Conservation (phyloP, 2,888 invertebrate species). For the Ichneumoninae sp. region DNA sequence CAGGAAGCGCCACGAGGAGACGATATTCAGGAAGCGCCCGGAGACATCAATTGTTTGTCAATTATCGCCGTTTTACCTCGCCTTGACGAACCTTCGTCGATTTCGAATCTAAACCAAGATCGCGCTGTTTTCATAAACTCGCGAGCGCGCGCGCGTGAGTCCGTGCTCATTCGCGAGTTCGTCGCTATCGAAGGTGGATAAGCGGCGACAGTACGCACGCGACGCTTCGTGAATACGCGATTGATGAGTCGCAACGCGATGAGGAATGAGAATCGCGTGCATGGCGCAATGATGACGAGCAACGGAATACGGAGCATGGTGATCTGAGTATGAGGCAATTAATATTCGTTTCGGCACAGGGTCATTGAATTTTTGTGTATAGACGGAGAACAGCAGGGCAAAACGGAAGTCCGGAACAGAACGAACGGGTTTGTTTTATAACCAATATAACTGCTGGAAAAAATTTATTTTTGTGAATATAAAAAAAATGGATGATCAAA, state of each 20-base stretch:
- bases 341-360: constrained; percentile 34
- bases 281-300: constrained; percentile 61
- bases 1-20: constrained; percentile 1
- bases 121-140: constrained; percentile 36
- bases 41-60: constrained; percentile 8
- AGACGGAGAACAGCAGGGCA: background rate
- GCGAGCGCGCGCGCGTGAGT: constrained; percentile 27
- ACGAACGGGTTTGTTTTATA: background rate
- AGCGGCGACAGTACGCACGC: constrained; percentile 16
- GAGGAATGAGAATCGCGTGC: constrained; percentile 53
- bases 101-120: constrained; percentile 27
- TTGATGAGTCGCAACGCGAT: constrained; percentile 30
- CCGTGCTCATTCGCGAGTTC: constrained; percentile 15
- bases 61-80: background rate
- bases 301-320: constrained; percentile 39
- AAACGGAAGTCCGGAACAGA: background rate
- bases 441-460: background rate
- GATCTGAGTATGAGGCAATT: constrained; percentile 45
- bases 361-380: constrained; percentile 8
- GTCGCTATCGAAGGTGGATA: constrained; percentile 20
- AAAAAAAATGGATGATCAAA: constrained; percentile 1
- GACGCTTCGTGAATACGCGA: constrained; percentile 44
- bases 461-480: background rate
- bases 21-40: background rate
- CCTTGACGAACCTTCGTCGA: background rate